These are phyloP conservation scores for Lutjanus argentimaculatus DNA, from an alignment of 2,797 vertebrate species.

Conservation along the genomic window DNA sequence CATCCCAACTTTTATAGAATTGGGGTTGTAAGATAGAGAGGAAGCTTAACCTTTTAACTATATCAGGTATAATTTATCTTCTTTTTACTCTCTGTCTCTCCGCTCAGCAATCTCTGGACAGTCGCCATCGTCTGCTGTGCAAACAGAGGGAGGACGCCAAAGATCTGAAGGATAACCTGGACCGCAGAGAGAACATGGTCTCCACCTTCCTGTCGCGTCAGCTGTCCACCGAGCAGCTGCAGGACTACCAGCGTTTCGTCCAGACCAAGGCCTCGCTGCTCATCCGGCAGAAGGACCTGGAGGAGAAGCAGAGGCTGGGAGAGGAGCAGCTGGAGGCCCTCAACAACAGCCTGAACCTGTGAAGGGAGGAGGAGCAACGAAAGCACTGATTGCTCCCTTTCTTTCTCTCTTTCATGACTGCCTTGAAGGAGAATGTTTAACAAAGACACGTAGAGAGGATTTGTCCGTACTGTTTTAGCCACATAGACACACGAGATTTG, in stretches of 20 bases:
- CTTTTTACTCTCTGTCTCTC: neutral
- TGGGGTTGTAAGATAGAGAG: too few species aligned
- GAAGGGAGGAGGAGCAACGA: constrained; percentile 14
- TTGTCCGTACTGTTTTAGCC: constrained; percentile 6
- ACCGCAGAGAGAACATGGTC: constrained; percentile 91
- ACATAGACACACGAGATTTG: constrained; percentile 19
- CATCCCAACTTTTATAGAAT: too few species aligned
- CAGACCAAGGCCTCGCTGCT: constrained; percentile 92
- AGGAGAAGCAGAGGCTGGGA: constrained; percentile 90
- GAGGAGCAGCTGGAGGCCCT: constrained; percentile 92
- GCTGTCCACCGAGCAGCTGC: constrained; percentile 88
- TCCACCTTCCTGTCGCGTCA: constrained; percentile 90
- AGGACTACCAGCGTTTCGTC: constrained; percentile 89
- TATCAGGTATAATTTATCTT: neutral
- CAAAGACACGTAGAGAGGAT: neutral
- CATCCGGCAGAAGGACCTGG: constrained; percentile 93
- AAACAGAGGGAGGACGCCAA: constrained; percentile 94
- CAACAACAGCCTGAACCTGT: constrained; percentile 73
- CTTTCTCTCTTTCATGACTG: neutral
- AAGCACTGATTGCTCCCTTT: constrained; percentile 13
- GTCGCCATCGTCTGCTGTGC: constrained; percentile 90
- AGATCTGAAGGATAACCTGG: constrained; percentile 96
- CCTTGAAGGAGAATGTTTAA: neutral
- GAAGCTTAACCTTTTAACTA: neutral
- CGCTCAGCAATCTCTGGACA: constrained; percentile 91